A percentile compares a stretch with the other conserved stretches of the same genome.
These are phyloP conservation scores for Platynereis dumerilii DNA, from an alignment of 2,888 invertebrate species.

Conservation along the genomic window DNA sequence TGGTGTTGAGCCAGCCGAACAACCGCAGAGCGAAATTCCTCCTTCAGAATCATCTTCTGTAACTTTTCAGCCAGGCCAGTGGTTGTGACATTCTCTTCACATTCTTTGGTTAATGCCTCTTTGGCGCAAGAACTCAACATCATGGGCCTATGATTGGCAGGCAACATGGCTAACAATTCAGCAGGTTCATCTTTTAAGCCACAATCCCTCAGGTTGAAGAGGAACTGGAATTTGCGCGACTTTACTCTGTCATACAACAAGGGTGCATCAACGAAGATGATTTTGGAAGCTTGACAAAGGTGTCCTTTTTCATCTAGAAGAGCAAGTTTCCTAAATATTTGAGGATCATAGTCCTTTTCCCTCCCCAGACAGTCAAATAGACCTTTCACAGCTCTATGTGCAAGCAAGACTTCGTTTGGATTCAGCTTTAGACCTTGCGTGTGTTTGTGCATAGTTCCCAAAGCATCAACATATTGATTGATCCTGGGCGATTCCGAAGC, in stretches of 20 bases:
- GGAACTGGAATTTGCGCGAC: constrained; percentile 30
- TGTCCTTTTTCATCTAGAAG: constrained; percentile 31
- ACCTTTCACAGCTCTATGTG: constrained; percentile 35
- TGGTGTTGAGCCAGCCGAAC: constrained; percentile 32
- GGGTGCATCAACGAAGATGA: constrained; percentile 37
- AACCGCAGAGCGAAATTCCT: constrained; percentile 28
- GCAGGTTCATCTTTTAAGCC: constrained; percentile 25
- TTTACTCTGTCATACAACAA: constrained; percentile 34
- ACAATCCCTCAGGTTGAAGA: constrained; percentile 31
- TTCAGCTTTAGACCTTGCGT: constrained; percentile 25
- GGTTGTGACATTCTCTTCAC: constrained; percentile 2
- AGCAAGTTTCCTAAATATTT: constrained; percentile 13
- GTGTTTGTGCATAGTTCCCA: constrained; percentile 32
- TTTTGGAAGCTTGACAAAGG: constrained; percentile 22
- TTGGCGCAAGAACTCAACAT: constrained; percentile 38
- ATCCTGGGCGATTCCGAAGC: constrained; percentile 33
- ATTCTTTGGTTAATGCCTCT: constrained; percentile 33
- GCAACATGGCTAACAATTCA: constrained; percentile 30
- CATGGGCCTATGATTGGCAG: constrained; percentile 33
- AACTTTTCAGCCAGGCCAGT: constrained; percentile 29
- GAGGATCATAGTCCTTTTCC: constrained; percentile 2
- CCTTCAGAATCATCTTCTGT: constrained; percentile 21
- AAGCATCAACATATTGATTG: constrained; percentile 38
- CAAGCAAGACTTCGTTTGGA: constrained; percentile 36
- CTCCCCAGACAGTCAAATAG: constrained; percentile 27